These are phyloP conservation scores for Acipenser ruthenus DNA, from an alignment of 2,797 vertebrate genomes.

Conservation along the genomic window DNA sequence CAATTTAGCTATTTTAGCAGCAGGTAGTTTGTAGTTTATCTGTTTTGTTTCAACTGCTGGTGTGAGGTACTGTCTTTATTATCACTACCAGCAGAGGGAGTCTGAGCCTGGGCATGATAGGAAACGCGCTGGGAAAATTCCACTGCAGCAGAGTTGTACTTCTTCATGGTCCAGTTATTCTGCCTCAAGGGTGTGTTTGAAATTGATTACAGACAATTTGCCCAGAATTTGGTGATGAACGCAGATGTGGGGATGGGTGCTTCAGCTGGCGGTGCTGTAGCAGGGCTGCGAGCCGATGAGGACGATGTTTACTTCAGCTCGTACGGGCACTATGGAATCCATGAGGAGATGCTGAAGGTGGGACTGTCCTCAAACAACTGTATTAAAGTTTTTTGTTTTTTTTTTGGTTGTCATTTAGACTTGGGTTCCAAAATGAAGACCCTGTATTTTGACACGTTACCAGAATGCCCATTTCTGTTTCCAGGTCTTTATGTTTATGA, in stretches of 20 bases:
- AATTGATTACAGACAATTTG: conserved; percentile 75
- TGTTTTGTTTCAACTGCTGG: too few relatives aligned
- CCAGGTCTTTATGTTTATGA: conserved; percentile 1
- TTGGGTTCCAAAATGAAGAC: too few relatives aligned
- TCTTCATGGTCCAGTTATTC: conserved; percentile 45
- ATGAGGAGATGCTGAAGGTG: conserved; percentile 98
- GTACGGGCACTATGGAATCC: conserved; percentile 89
- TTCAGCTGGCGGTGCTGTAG: conserved; percentile 45
- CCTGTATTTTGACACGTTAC: too few relatives aligned
- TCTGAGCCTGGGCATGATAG: conserved; percentile 21
- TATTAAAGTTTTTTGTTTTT: too few relatives aligned
- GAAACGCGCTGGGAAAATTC: conserved; percentile 55
- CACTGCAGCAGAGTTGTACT: conserved; percentile 60
- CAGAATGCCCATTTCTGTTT: too few relatives aligned
- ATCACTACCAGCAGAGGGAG: conserved; percentile 51
- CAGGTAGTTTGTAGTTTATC: too few relatives aligned
- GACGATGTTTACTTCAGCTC: conserved; percentile 93
- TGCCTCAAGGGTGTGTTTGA: conserved; percentile 60
- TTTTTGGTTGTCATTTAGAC: too few relatives aligned
- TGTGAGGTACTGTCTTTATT: background rate
- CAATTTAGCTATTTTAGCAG: too few relatives aligned
- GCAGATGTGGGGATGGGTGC: conserved; percentile 53
- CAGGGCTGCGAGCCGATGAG: conserved; percentile 79
- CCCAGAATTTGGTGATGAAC: conserved; percentile 83
- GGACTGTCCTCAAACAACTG: conserved; percentile 30